Conservation (phyloP, 2,888 invertebrate species). For the Hypomecis punctinalis region DNA sequence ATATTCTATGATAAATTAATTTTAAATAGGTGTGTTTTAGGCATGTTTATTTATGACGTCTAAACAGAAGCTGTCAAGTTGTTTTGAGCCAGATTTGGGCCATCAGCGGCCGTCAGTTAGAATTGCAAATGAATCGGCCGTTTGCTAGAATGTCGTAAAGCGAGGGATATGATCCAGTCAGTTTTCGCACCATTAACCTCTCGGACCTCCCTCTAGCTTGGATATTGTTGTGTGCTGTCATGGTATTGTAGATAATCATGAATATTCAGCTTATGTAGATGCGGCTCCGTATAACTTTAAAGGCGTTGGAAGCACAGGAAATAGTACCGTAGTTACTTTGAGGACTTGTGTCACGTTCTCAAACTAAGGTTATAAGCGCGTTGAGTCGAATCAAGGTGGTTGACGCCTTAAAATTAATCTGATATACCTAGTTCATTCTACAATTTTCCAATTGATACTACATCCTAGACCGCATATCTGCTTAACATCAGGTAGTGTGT, state of each 20-base stretch:
- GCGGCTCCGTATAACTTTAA: constrained; percentile 3
- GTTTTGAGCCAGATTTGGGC: constrained; percentile 49
- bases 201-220: constrained; percentile 71
- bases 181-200: constrained; percentile 83
- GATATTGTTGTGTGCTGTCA: constrained; percentile 67
- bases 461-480: too few relatives aligned
- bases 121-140: constrained; percentile 85
- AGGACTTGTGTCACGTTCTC: too few relatives aligned
- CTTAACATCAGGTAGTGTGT: too few relatives aligned
- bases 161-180: constrained; percentile 83
- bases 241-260: constrained; percentile 54
- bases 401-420: too few relatives aligned
- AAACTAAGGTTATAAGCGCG: too few relatives aligned
- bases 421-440: too few relatives aligned
- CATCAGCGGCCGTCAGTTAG: constrained; percentile 74
- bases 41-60: constrained; percentile 23
- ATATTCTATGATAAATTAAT: neutral
- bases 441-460: too few relatives aligned
- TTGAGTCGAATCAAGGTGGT: too few relatives aligned
- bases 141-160: constrained; percentile 82
- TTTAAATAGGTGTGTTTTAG: constrained; percentile 9
- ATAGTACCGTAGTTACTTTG: neutral
- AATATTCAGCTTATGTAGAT: constrained; percentile 39
- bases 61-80: constrained; percentile 36
- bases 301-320: neutral